These are phyloP conservation scores for Dynastes grantii DNA, from an alignment of 2,888 invertebrate species.

Conservation along the genomic window DNA sequence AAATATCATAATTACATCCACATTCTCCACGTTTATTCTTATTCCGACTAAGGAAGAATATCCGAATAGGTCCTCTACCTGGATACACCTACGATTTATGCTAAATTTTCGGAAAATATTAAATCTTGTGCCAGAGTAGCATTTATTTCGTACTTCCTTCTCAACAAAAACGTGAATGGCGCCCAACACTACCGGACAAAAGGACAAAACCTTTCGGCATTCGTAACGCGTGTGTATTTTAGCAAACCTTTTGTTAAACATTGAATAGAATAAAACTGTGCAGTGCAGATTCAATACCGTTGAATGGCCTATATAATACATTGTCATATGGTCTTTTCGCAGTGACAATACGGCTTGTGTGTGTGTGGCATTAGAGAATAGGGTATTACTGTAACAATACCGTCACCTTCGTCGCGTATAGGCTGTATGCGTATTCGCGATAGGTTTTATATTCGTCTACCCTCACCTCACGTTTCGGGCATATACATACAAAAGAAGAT, in stretches of 20 bases:
- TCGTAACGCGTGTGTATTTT: constrained; percentile 72
- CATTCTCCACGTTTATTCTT: constrained; percentile 41
- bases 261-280: constrained; percentile 70
- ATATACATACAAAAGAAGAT: constrained; percentile 57
- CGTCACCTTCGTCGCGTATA: constrained; percentile 56
- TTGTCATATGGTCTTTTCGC: constrained; percentile 71
- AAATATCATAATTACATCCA: constrained; percentile 52
- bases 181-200: constrained; percentile 68
- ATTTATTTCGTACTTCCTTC: constrained; percentile 69
- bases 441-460: constrained; percentile 39
- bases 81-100: constrained; percentile 64
- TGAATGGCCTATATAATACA: constrained; percentile 70
- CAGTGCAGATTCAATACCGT: constrained; percentile 67
- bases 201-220: constrained; percentile 70
- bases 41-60: constrained; percentile 8
- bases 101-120: constrained; percentile 66
- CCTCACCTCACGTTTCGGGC: constrained; percentile 47
- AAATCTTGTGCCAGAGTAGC: constrained; percentile 64
- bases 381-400: constrained; percentile 66
- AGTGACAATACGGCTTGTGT: constrained; percentile 67
- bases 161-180: constrained; percentile 68
- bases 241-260: constrained; percentile 66
- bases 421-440: constrained; percentile 26
- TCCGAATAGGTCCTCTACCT: constrained; percentile 58
- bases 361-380: constrained; percentile 69